Base-by-base conservation (phyloP, 2,888 invertebrate species). In the Drosophila monieri region DNA sequence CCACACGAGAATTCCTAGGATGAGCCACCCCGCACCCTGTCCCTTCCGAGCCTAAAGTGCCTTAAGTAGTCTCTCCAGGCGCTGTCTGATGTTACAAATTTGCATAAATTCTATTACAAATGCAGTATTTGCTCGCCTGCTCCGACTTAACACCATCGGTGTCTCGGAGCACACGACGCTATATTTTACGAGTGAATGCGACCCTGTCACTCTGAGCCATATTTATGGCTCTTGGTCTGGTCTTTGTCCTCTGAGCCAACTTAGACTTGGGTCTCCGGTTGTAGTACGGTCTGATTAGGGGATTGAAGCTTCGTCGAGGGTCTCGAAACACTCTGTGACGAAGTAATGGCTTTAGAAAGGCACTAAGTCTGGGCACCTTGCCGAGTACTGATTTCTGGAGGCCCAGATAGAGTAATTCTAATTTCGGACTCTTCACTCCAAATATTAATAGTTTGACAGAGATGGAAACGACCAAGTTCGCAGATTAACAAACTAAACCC, bases 141-240 rank as follows among this genome's bases (percentile, higher is more conserved):
- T 78, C 74, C 74, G 74, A 73, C 76, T 81, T 85, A 78, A 70
- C 88, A 83, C 81, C 88, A 78, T 86, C 80, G 78, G 81, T 79
- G 78, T 78, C 77, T 76, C 15, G 15, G 3, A 44, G 48, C 68
- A 48, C 66, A 57, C 44, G 48, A 66, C 21, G 58, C 66, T 18
- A 68, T 83, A 80, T 48, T 54, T 61, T 30, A 67, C 67, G 67
- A 49, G 35, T 48, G 60, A 49, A 23, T 54, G 15, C 47, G 53
- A 21, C 65, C 65, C 60, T 74, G 58, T 55, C 72, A 58, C 64
- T 54, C 69, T 72, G 58, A 66, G 32, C 21, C 47, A 64, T 59
- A 56, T 72, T 61, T 58, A 60, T 71, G 54, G 44, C 61, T 44
- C 18, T 47, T 44, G 39, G 60, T 46, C 23, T 46, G 35, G 14